A percentile compares a stretch with the other conserved stretches of the same genome.
Conservation (phyloP, 2,797 vertebrate species). For the Dicrostonyx torquatus region DNA sequence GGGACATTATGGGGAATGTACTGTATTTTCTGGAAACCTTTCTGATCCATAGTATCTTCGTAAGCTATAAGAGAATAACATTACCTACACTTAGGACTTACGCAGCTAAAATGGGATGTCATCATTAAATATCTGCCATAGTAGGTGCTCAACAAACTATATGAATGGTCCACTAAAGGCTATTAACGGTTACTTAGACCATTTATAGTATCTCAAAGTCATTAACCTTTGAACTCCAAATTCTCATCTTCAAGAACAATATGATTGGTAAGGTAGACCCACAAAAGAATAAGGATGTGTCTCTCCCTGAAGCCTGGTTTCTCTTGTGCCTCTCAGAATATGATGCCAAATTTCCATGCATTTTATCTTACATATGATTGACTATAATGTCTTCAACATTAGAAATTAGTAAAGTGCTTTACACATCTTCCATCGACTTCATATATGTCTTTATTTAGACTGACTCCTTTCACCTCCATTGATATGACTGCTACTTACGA, state of each 20-base stretch:
- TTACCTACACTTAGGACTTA: neutral
- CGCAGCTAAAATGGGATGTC: neutral
- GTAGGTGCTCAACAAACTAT: conserved; percentile 23
- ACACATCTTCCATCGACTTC: neutral
- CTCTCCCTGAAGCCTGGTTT: neutral
- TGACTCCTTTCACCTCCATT: conserved; percentile 2
- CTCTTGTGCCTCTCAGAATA: neutral
- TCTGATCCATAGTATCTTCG: conserved; percentile 15
- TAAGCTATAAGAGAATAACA: conserved; percentile 4
- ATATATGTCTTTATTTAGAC: conserved; percentile 43
- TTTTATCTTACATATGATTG: conserved; percentile 17
- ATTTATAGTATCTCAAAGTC: neutral
- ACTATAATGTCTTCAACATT: neutral
- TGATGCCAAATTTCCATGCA: neutral
- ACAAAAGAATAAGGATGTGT: conserved; percentile 15
- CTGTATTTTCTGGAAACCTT: conserved; percentile 15
- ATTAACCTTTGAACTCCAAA: neutral
- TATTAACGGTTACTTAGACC: conserved; percentile 24
- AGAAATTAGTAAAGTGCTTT: conserved; percentile 30
- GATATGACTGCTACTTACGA: conserved; percentile 21
- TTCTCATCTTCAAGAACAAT: conserved; percentile 33
- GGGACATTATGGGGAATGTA: neutral
- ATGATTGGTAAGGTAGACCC: neutral
- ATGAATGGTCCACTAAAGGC: neutral
- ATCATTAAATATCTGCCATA: conserved; percentile 16